A percentile compares a stretch with the other conserved stretches of the same genome.
Conservation (phyloP, 1,140 invertebrate genomes). For the Zophobas morio region DNA sequence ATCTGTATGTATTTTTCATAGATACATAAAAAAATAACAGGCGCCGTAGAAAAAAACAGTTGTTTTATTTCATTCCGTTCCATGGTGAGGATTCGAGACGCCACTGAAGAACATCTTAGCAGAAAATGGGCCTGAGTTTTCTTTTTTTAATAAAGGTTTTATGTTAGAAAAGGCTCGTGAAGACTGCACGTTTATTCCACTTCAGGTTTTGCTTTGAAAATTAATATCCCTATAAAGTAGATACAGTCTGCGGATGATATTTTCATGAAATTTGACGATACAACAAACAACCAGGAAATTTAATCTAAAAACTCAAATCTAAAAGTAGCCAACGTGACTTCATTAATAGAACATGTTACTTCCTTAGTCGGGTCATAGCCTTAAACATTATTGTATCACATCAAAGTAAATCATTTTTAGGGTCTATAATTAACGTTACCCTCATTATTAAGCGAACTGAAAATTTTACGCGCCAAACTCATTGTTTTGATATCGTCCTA, state of each 20-base stretch:
- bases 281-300: too few relatives aligned
- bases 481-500: conserved; percentile 37
- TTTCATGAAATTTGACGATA: too few relatives aligned
- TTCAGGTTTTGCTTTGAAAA: conserved; percentile 33
- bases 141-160: conserved; percentile 29
- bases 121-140: neutral
- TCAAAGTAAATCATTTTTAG: conserved; percentile 31
- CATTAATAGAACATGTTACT: too few relatives aligned
- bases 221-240: conserved; percentile 28
- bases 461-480: conserved; percentile 22
- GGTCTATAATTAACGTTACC: conserved; percentile 35
- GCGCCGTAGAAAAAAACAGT: too few relatives aligned
- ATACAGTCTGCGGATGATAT: neutral
- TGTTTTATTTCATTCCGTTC: too few relatives aligned
- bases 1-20: too few relatives aligned
- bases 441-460: conserved; percentile 19
- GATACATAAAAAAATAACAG: too few relatives aligned
- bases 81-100: too few relatives aligned
- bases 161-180: conserved; percentile 2
- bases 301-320: too few relatives aligned
- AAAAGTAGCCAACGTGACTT: too few relatives aligned
- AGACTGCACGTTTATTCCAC: conserved; percentile 17
- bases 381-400: conserved; percentile 17
- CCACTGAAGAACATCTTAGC: neutral
- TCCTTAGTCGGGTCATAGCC: neutral